A percentile compares a stretch with the other conserved stretches of the same genome.
phyloP scores from a whole-genome alignment of 2,113 vertebrate species.

The Kryptolebias marmoratus region DNA sequence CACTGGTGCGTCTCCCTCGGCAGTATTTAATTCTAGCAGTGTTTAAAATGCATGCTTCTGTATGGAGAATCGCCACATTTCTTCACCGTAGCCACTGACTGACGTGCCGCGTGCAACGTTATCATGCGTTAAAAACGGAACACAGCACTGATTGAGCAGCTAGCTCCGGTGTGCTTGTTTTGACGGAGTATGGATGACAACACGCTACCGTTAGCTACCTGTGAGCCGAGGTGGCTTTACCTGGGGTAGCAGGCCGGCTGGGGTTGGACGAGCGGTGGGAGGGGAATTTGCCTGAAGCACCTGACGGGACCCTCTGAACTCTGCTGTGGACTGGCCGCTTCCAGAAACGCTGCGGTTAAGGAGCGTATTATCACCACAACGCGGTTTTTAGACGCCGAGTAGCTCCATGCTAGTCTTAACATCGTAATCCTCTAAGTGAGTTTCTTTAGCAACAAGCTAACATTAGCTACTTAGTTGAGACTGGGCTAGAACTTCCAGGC shows the following conservation, averaged over 20 bases:
- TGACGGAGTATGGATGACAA: not conserved
- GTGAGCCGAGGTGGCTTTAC: conserved; percentile 62
- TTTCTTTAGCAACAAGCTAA: conserved; percentile 9
- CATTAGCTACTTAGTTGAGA: conserved; percentile 4
- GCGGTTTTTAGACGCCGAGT: conserved; percentile 44
- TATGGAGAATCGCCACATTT: not conserved
- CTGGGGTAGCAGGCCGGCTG: conserved; percentile 57
- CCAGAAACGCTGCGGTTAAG: conserved; percentile 12
- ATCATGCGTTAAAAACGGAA: not conserved
- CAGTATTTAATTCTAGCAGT: rapidly evolving
- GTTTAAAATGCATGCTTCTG: not conserved
- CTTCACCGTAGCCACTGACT: no score
- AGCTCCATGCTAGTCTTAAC: conserved; percentile 65
- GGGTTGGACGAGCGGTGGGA: conserved; percentile 22
- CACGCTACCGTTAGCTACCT: conserved; percentile 14
- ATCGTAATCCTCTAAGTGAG: conserved; percentile 63
- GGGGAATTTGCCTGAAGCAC: conserved; percentile 18
- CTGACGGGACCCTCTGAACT: not conserved
- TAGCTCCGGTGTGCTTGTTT: not conserved
- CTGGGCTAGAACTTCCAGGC: conserved; percentile 17
- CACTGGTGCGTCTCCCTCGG: rapidly evolving
- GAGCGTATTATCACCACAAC: conserved; percentile 23
- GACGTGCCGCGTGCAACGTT: not conserved
- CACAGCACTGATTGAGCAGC: rapidly evolving
- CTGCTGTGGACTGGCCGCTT: not conserved